Conservation (phyloP, 2,113 vertebrate species). For the Malurus alboscapulatus region DNA sequence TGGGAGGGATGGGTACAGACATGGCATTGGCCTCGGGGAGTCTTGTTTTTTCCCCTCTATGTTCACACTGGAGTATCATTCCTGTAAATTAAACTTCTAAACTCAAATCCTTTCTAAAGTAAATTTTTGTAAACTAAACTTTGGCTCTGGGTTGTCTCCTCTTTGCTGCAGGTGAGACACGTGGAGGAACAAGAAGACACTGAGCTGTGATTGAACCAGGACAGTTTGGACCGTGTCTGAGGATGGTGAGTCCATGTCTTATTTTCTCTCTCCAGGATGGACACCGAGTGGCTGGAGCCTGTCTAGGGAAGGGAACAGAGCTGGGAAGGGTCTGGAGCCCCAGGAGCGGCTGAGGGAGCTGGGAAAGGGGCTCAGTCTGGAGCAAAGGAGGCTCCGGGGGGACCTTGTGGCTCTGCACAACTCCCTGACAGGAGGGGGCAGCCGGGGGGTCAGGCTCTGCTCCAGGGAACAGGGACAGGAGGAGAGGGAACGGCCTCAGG, state of each 20-base stretch:
- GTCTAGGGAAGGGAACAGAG: rapidly evolving
- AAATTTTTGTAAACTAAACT: background rate
- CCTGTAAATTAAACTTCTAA: background rate
- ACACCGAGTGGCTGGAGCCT: rapidly evolving
- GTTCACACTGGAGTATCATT: background rate
- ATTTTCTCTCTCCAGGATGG: background rate
- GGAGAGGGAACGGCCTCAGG: background rate
- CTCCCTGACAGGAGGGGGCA: background rate
- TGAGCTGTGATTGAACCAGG: background rate
- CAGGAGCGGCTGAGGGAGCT: background rate
- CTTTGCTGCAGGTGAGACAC: constrained; percentile 9
- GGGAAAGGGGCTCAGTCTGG: background rate
- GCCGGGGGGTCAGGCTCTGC: background rate
- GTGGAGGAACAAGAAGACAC: background rate
- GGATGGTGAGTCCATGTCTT: constrained; percentile 48
- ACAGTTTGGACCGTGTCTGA: background rate
- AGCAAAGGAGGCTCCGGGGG: background rate
- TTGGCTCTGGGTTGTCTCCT: background rate
- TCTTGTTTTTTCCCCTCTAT: background rate
- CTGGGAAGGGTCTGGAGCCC: background rate
- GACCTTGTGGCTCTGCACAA: background rate
- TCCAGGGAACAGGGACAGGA: background rate
- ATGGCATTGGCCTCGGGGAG: background rate
- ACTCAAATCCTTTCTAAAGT: background rate
- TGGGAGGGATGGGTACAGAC: background rate